Evolutionary conservation across 2,797 vertebrate genomes (phyloP).

Genomic region (Xenopus petersii): DNA sequence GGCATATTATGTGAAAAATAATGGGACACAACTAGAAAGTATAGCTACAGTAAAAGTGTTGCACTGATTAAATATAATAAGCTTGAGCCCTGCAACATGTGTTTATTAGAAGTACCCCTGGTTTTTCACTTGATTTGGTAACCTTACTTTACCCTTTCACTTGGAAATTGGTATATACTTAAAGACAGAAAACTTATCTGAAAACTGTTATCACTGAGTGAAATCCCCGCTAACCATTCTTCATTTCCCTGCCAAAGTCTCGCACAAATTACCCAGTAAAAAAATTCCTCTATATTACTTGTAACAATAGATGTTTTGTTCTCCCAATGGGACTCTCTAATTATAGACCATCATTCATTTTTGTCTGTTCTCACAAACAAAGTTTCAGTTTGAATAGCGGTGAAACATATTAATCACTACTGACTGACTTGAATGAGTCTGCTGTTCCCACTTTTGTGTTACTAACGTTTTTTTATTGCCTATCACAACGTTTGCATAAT

Average conservation of each 20-base stretch:
- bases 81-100: too few relatives aligned
- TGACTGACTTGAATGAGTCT: slow-evolving; percentile 35
- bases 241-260: slow-evolving; percentile 37
- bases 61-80: too few relatives aligned
- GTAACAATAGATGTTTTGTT: slow-evolving; percentile 47
- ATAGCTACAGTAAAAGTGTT: too few relatives aligned
- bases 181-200: background rate
- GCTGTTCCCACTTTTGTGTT: slow-evolving; percentile 40
- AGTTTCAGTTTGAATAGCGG: slow-evolving; percentile 42
- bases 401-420: slow-evolving; percentile 43
- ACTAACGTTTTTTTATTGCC: slow-evolving; percentile 45
- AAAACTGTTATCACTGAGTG: slow-evolving; percentile 1
- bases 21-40: too few relatives aligned
- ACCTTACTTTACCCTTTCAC: too few relatives aligned
- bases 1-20: too few relatives aligned
- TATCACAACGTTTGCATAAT: slow-evolving; percentile 45
- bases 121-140: too few relatives aligned
- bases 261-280: slow-evolving; percentile 32
- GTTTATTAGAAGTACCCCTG: too few relatives aligned
- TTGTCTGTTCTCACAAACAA: slow-evolving; percentile 36
- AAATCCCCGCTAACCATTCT: slow-evolving; percentile 32
- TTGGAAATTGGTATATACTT: too few relatives aligned
- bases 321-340: slow-evolving; percentile 38
- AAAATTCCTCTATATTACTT: slow-evolving; percentile 35
- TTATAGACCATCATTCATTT: slow-evolving; percentile 48